phyloP scores from a whole-genome alignment of 2,113 vertebrate genomes.

The Alces alces region DNA sequence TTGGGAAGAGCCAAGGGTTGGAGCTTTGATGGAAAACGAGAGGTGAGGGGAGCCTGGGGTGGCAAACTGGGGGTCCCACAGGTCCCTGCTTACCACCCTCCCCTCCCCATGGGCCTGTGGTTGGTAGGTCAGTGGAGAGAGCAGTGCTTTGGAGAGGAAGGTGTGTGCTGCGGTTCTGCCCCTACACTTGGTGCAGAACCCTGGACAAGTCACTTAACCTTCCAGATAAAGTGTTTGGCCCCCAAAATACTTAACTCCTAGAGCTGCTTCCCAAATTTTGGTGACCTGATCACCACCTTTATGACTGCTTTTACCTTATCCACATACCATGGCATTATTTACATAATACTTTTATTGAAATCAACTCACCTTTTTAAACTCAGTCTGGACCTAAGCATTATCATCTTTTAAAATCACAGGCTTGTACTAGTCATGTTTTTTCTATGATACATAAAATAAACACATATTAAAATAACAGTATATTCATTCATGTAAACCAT shows the following conservation, averaged over 20 bases:
- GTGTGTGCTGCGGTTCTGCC: background rate
- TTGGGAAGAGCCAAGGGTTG: conserved; percentile 75
- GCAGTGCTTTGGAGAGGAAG: background rate
- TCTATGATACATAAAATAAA: background rate
- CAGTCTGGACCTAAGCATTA: background rate
- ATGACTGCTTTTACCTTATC: background rate
- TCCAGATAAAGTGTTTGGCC: background rate
- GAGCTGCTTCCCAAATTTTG: background rate
- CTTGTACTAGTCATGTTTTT: background rate
- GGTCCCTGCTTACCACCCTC: background rate
- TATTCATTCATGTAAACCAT: background rate
- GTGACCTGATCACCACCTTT: background rate
- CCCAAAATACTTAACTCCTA: background rate
- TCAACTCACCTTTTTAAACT: background rate
- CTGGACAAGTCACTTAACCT: background rate
- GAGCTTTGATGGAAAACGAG: conserved; percentile 74
- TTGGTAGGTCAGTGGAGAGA: background rate
- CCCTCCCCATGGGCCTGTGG: accelerated
- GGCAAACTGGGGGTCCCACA: background rate
- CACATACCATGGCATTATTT: background rate
- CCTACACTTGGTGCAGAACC: background rate
- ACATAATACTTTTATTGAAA: conserved; percentile 24
- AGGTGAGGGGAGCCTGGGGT: conserved; percentile 58
- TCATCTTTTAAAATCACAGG: background rate
- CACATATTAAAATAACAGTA: background rate